Base-by-base conservation (phyloP, 1,140 invertebrate genomes). In the Aphidius gifuensis region DNA sequence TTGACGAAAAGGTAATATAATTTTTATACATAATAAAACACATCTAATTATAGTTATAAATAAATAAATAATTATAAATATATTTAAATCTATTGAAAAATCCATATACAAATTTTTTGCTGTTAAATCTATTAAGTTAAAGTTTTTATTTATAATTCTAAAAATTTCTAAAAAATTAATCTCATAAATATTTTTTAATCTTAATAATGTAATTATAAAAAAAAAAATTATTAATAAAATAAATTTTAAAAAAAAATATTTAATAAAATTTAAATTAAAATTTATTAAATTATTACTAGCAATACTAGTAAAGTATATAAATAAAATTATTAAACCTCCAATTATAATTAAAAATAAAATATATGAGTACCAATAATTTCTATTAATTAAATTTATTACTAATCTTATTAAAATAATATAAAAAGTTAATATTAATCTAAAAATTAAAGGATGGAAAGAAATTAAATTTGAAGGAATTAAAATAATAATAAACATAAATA, bases 291-390 rank as follows among this genome's bases (percentile, higher is more conserved):
- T 74, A 79, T 85, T 84, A 38, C 78, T 82, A 4, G 78, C 76
- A 71, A 85, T 71, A 65, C 82, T 84, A 56, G 81, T 81, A 56
- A 85, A 79, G 75, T 85, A 84, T 75, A 84, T 75, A 77, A 85
- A 85, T 71, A 85, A 62, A 66, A 85, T 76, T 80, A 85, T 70
- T 78, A 85, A 74, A 50, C 83, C 83, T 68, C 83, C 79, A 75
- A 84, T 71, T 74, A 84, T 80, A 62, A 78, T 77, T 76, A 84
- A 68, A 67, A 83, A 82, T 76, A 84, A 63, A 71, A 83, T 81
- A 74, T 79, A 83, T 75, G 80, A 74, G 75, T 55, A 55, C 56
- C 64, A 82, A 62, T 75, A 74, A 60, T 73, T 65, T 64, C 16
- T 49, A 49, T 70, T 74, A 68, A 80, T 61, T 68, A 77, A 69